A percentile compares a stretch with the other conserved stretches of the same genome.
Conservation (phyloP, 2,113 vertebrate species). For the Tychaedon coryphoeus region DNA sequence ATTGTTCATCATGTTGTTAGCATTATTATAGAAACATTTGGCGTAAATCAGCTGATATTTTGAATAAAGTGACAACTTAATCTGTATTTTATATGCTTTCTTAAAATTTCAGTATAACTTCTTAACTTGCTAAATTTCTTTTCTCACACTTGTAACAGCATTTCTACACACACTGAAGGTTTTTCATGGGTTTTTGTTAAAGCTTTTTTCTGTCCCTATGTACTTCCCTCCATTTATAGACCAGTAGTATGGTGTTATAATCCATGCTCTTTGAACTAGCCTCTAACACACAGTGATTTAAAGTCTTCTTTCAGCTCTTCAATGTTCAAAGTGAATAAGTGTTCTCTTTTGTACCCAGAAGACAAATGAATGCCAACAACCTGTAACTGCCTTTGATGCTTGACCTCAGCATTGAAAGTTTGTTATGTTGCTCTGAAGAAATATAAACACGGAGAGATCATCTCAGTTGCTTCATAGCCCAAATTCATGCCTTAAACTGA, state of each 20-base stretch:
- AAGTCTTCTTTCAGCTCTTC: conserved; percentile 26
- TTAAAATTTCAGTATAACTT: neutral
- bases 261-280: neutral
- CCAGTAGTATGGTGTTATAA: neutral
- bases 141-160: neutral
- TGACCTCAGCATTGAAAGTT: conserved; percentile 47
- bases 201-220: neutral
- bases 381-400: conserved; percentile 28
- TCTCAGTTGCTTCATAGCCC: conserved; percentile 6
- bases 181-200: neutral
- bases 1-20: neutral
- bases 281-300: neutral
- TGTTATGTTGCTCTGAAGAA: conserved; percentile 11
- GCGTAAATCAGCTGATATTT: neutral
- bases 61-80: neutral
- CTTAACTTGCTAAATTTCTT: neutral
- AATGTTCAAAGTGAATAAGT: conserved; percentile 31
- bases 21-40: neutral
- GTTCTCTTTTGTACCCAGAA: conserved; percentile 32
- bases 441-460: neutral
- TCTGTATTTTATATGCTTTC: neutral
- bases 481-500: conserved; percentile 35
- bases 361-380: conserved; percentile 38
- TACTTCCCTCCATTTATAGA: neutral
- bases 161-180: neutral